Conservation (phyloP, 2,888 invertebrate genomes). For the Drepanosiphum platanoidis region DNA sequence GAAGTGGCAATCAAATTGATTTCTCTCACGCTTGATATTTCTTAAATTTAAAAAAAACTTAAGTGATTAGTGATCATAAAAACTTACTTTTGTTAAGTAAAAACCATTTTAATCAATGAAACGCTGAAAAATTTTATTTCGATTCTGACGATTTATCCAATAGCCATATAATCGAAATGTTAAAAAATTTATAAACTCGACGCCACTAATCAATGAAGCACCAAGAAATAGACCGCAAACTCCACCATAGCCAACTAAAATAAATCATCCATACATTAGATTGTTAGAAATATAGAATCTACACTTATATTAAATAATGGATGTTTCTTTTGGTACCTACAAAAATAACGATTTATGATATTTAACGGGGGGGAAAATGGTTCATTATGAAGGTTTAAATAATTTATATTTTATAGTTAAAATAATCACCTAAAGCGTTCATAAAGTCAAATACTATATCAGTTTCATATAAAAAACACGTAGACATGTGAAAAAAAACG, state of each 20-base stretch:
- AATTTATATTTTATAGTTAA: background rate
- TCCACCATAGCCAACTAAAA: conserved; percentile 69
- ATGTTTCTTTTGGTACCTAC: too few species aligned
- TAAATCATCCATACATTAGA: background rate
- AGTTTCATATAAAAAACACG: conserved; percentile 69
- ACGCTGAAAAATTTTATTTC: conserved; percentile 45
- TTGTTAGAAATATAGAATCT: too few species aligned
- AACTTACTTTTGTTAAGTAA: too few species aligned
- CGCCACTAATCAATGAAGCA: conserved; percentile 68
- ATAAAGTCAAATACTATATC: conserved; percentile 69
- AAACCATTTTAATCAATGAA: conserved; percentile 17
- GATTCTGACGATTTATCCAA: conserved; percentile 28
- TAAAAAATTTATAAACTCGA: conserved; percentile 66
- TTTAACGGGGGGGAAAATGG: too few species aligned
- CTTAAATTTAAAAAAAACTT: too few species aligned
- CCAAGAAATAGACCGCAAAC: conserved; percentile 70
- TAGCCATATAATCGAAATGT: conserved; percentile 51
- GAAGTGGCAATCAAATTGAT: too few species aligned
- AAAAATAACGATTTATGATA: too few species aligned
- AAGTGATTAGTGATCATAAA: too few species aligned
- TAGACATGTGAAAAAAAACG: conserved; percentile 68
- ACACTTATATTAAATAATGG: too few species aligned
- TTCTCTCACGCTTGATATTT: too few species aligned
- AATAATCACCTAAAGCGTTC: conserved; percentile 68
- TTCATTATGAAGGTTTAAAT: background rate